These are phyloP conservation scores for Geotrypetes seraphini DNA, from an alignment of 2,797 vertebrate genomes.

Conservation along the genomic window DNA sequence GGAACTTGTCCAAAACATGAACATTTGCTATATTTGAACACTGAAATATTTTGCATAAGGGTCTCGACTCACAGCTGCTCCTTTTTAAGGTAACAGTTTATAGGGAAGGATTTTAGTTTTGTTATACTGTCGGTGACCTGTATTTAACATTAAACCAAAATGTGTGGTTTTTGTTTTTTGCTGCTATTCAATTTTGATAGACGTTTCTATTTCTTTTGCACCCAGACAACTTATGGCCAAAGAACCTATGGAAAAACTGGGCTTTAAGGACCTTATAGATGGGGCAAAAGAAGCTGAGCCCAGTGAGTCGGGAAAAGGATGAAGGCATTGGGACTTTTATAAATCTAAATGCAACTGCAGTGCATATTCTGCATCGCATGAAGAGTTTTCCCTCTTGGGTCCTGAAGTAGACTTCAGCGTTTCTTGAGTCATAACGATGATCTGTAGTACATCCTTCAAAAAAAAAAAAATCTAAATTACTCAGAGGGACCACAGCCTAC, in stretches of 20 bases:
- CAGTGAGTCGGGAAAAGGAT: conserved; percentile 15
- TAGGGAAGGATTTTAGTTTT: too few relatives aligned
- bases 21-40: too few relatives aligned
- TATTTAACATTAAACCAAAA: background rate
- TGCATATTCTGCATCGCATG: conserved; percentile 1
- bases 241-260: conserved; percentile 77
- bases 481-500: too few relatives aligned
- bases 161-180: background rate
- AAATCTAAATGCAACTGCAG: background rate
- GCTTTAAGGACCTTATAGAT: conserved; percentile 69
- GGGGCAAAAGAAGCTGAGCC: conserved; percentile 32
- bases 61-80: accelerated
- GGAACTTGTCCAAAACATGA: too few relatives aligned
- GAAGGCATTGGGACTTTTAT: background rate
- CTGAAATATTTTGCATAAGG: too few relatives aligned
- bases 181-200: background rate
- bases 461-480: too few relatives aligned
- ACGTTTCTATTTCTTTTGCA: background rate
- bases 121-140: too few relatives aligned
- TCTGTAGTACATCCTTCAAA: too few relatives aligned
- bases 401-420: background rate
- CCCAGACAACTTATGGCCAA: conserved; percentile 77
- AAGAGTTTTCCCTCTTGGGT: background rate
- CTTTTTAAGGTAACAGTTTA: accelerated
- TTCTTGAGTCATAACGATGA: background rate